Conservation (phyloP, 1,140 invertebrate genomes). For the Zaprionus kolodkinae region DNA sequence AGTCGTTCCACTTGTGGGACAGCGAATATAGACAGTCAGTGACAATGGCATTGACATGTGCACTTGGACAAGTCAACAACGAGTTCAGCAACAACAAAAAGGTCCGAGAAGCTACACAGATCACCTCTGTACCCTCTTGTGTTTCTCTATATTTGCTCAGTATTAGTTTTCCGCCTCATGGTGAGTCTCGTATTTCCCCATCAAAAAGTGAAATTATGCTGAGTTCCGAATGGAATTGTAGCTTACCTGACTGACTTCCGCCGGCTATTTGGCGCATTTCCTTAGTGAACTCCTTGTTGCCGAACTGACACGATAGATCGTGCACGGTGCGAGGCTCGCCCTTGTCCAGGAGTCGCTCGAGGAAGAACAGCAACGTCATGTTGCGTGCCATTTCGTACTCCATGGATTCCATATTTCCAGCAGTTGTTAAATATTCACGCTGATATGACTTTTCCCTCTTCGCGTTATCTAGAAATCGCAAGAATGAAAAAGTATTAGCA, state of each 20-base stretch:
- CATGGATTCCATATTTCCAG: slow-evolving; percentile 91
- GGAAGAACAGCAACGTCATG: slow-evolving; percentile 97
- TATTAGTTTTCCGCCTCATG: slow-evolving; percentile 52
- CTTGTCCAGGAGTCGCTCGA: slow-evolving; percentile 97
- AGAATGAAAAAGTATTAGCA: slow-evolving; percentile 18
- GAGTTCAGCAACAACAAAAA: slow-evolving; percentile 14
- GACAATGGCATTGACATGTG: slow-evolving; percentile 68
- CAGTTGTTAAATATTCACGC: slow-evolving; percentile 53
- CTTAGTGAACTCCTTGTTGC: slow-evolving; percentile 97
- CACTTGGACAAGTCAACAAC: slow-evolving; percentile 57
- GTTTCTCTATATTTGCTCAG: slow-evolving; percentile 36
- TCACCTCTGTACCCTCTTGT: slow-evolving; percentile 32
- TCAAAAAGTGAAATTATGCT: slow-evolving; percentile 28
- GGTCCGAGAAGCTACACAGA: slow-evolving; percentile 41
- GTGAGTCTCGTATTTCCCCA: slow-evolving; percentile 48
- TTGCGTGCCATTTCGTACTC: slow-evolving; percentile 97
- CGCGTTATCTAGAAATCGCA: slow-evolving; percentile 55
- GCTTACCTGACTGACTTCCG: slow-evolving; percentile 92
- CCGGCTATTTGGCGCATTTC: slow-evolving; percentile 98
- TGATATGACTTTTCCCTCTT: slow-evolving; percentile 22
- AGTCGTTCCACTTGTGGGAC: slow-evolving; percentile 4
- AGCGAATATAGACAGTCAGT: slow-evolving; percentile 40
- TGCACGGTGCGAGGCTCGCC: slow-evolving; percentile 96
- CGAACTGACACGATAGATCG: slow-evolving; percentile 98
- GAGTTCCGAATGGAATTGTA: neutral